Evolutionary conservation across 2,113 vertebrate species (phyloP), one percentile per base, ranked within the genome.

Genomic region (Fregetta grallaria): DNA sequence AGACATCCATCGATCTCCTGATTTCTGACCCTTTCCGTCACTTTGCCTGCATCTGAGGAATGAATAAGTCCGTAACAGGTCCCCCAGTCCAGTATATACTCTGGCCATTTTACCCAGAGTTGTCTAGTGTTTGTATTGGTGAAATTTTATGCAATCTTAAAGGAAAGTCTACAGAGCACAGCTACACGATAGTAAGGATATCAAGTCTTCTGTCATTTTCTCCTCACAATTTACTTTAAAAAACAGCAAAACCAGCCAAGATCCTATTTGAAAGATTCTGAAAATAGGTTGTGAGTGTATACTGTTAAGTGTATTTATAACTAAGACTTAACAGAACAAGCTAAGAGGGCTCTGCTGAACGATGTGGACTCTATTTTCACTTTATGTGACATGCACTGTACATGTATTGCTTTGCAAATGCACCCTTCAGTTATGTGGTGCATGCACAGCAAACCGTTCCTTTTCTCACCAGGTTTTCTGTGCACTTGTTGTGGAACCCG

Each of bases 1-100:
- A 74, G n/a, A 13, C 2, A 56, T 72, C 13, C 30, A 34, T 5
- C 0, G 0, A 1, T 17, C 6, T 81, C 36, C n/a, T 9, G 14
- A 30, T 78, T 78, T 26, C 38, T 58, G 68, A 62, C 14, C 14
- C 26, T n/a, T 83, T n/a, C 55, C 80, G n/a, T 15, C 61, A n/a
- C 14, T 84, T 70, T 49, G 13, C 15, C 38, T 58, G 20, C 11
- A 70, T 22, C 25, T 40, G n/a, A 66, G 27, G 11, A 45, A 36
- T 32, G 3, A 44, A 32, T 2, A 14, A 3, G 6, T 38, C 53
- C 55, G 13, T 2, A 45, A 15, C 26, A 80, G 13, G 11, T 36
- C 9, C 17, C 21, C 13, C 8, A 74, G 29, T 15, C 6, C 38
- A 17, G 1, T 58, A 30, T 8, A 13, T 61, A 8, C 10, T 40